Percentiles rank a stretch among this genome's conserved stretches.
Evolutionary conservation across 2,113 vertebrate genomes (phyloP).

Genomic region (Rostratula benghalensis): DNA sequence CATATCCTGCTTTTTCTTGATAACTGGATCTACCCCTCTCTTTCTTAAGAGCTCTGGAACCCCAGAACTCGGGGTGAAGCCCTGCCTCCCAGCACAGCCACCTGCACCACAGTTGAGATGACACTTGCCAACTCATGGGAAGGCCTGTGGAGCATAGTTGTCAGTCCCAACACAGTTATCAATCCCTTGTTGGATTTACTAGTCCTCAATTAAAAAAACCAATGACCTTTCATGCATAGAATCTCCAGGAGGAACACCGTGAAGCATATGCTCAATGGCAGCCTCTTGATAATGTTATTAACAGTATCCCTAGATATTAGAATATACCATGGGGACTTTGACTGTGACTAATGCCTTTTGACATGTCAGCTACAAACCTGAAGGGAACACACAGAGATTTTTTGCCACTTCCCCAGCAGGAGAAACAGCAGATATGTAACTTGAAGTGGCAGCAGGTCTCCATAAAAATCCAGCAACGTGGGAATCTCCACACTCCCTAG

Average conservation of each 20-base stretch:
- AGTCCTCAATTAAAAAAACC: not conserved
- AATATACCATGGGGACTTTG: not conserved
- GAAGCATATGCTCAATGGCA: accelerated
- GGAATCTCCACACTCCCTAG: accelerated
- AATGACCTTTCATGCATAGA: not conserved
- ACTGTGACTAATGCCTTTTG: not conserved
- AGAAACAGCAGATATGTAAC: not conserved
- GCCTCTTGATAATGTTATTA: not conserved
- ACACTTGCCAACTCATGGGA: not conserved
- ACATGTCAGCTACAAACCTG: not conserved
- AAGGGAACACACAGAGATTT: not conserved
- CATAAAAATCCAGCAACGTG: accelerated
- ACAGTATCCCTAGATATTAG: not conserved
- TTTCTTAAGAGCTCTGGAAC: too few species aligned
- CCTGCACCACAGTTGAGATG: not conserved
- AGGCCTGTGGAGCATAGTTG: not conserved
- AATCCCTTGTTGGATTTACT: too few species aligned
- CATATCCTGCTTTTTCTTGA: not conserved
- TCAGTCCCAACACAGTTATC: not conserved
- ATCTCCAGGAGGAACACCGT: not conserved
- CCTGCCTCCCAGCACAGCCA: not conserved
- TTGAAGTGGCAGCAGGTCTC: too few species aligned
- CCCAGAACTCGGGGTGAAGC: too few species aligned
- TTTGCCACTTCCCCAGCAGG: not conserved
- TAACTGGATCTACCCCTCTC: not conserved